Conservation (phyloP, 2,113 vertebrate species). For the Tautogolabrus adspersus region DNA sequence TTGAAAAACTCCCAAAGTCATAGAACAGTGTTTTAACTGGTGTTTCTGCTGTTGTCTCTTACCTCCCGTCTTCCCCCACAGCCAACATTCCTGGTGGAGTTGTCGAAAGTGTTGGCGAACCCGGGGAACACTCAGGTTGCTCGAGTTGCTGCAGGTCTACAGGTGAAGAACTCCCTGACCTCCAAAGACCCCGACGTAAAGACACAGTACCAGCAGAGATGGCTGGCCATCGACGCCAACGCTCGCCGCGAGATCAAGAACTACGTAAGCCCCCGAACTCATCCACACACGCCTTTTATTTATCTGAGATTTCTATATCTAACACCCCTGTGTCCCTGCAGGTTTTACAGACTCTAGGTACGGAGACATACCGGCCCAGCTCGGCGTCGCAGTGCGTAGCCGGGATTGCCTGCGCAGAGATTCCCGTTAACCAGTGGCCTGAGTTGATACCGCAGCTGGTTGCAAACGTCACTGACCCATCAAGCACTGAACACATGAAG, state of each 20-base stretch:
- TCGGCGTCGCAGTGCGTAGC: conserved; percentile 98
- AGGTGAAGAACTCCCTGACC: conserved; percentile 98
- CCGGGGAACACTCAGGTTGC: conserved; percentile 98
- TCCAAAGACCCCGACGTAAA: conserved; percentile 98
- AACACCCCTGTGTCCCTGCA: conserved; percentile 49
- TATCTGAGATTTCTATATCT: background rate
- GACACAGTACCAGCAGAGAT: conserved; percentile 95
- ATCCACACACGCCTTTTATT: too few species aligned
- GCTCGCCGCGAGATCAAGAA: conserved; percentile 96
- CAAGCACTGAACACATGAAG: conserved; percentile 99
- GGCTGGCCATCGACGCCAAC: conserved; percentile 95
- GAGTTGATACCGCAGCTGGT: conserved; percentile 97
- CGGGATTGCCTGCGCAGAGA: conserved; percentile 97
- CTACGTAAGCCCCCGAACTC: conserved; percentile 85
- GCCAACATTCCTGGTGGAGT: conserved; percentile 97
- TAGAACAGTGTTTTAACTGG: too few species aligned
- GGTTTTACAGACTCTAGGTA: conserved; percentile 97
- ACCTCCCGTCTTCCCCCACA: conserved; percentile 51
- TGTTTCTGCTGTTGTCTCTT: background rate
- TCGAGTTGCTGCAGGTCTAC: conserved; percentile 94
- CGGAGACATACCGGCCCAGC: conserved; percentile 96
- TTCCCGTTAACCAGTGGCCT: conserved; percentile 96
- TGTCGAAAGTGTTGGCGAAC: conserved; percentile 97
- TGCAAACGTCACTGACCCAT: conserved; percentile 95
- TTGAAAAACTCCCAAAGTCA: too few species aligned